Evolutionary conservation across 2,113 vertebrate genomes (phyloP), one percentile per base, ranked within the genome.

Genomic region (Prietella phreatophila): DNA sequence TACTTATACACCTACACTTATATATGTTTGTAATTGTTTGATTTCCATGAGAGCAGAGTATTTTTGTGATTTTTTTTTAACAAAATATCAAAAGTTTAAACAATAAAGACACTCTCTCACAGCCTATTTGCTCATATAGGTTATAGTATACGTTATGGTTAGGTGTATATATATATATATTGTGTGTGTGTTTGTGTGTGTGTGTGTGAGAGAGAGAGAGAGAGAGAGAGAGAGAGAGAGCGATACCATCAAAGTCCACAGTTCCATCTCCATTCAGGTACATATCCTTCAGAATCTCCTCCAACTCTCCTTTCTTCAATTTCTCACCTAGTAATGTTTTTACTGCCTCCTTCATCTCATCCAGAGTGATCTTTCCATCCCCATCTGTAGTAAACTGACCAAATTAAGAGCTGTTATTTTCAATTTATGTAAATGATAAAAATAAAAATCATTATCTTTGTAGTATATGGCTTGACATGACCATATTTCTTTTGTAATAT

Each of bases 161-260:
- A 39, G 36, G 36, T 39, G 4, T 39, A 39, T 39, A 39, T 39
- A 39, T 39, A 42, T 42, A 42, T 5, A 42, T 42, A 42, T 42
- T 42, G 39, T 42, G 47, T 47, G 42, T 47, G 47, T 47, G 47
- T 36, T n/a, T n/a, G n/a, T n/a, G n/a, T n/a, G n/a, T n/a, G n/a
- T n/a, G n/a, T n/a, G n/a, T n/a, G n/a, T n/a, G 42, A 47, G 42
- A 47, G 42, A 47, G 42, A 47, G 47, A 47, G 7, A 47, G 7
- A 47, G 47, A 47, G 47, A 47, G 67, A 22, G 36, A 42, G 36
- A 42, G 71, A 75, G 9, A 75, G 71, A 42, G 36, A 42, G 71
- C 42, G 47, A 30, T 92, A 99, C 98, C 98, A 94, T 99, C 97
- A 0, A 99, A 99, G 92, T 99, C 98, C 36, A 99, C 96, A 91